Conservation (phyloP, 2,888 invertebrate genomes). For the Coleophora deauratella region DNA sequence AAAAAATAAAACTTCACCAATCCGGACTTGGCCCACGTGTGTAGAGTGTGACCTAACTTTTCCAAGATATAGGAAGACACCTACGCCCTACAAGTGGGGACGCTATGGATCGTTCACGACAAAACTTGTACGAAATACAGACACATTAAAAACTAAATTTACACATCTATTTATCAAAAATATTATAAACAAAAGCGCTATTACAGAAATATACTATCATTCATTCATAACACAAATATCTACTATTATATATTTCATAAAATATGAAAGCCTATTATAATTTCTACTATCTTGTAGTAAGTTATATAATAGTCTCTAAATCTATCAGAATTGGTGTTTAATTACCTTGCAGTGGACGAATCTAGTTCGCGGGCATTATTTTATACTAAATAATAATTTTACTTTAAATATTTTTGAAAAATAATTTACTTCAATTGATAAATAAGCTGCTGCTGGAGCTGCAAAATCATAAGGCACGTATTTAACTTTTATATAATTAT, state of each 20-base stretch:
- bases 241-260: neutral
- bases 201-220: neutral
- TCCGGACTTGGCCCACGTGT: too few relatives aligned
- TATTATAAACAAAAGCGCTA: neutral
- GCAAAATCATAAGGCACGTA: conserved; percentile 14
- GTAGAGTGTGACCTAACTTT: too few relatives aligned
- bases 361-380: conserved; percentile 48
- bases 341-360: conserved; percentile 69
- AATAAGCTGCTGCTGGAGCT: conserved; percentile 15
- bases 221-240: neutral
- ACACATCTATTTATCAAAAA: too few relatives aligned
- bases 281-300: conserved; percentile 1
- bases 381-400: conserved; percentile 10
- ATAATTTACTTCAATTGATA: conserved; percentile 1
- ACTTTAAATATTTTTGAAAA: conserved; percentile 1
- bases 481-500: too few relatives aligned
- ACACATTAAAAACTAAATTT: too few relatives aligned
- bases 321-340: conserved; percentile 62
- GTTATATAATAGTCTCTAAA: conserved; percentile 18
- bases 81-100: too few relatives aligned
- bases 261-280: neutral
- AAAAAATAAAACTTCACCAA: too few relatives aligned
- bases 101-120: too few relatives aligned
- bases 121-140: too few relatives aligned
- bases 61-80: too few relatives aligned